Base-by-base conservation (phyloP, 2,888 invertebrate genomes). In the Caenorhabditis plicata region DNA sequence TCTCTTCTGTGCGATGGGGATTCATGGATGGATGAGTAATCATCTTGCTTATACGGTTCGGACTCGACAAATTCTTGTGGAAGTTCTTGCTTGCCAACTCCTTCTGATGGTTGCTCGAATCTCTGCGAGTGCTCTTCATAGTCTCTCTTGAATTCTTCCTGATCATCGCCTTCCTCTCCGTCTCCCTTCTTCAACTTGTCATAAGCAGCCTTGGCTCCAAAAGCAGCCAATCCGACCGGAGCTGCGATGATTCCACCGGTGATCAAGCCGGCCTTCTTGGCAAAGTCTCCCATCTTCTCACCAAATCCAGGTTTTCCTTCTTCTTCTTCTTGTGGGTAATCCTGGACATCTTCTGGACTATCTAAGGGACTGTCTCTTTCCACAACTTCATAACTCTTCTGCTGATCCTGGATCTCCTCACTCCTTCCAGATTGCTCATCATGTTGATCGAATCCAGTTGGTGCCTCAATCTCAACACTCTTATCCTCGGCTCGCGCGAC, bases 181-280 rank as follows among this genome's bases (percentile, higher is more conserved):
- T 69, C 62, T 9, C 57, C 54, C 31, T 53, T 48, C 33, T 56
- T 66, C 17, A 73, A 40, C 15, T 54, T 60, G 29, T 73, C 74
- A 48, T 67, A 68, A 3, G 72, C 68, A 19, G 60, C 48, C 36
- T 63, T 57, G 15, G 68, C 74, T 46, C 74, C 74, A 36, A 67
- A 50, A 13, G 64, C 71, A 39, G 64, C 67, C n/a, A 67, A 55
- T 31, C 61, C 71, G 35, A 62, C 65, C 38, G 69, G 72, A 32
- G 72, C 72, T 35, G 62, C 61, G 39, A 69, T 56, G 25, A 70
- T 63, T 39, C 65, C 74, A 20, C 71, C 74, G 33, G 70, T 71
- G 20, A 72, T 49, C 52, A 57, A 63, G 44, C 68, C 71, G 7
- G 63, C 67, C 25, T 56, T 66, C 58, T 71, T 67, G 5, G 68